Percentiles rank a stretch among this genome's conserved stretches.
phyloP scores from a whole-genome alignment of 2,888 invertebrate species.

The Limulus polyphemus region DNA sequence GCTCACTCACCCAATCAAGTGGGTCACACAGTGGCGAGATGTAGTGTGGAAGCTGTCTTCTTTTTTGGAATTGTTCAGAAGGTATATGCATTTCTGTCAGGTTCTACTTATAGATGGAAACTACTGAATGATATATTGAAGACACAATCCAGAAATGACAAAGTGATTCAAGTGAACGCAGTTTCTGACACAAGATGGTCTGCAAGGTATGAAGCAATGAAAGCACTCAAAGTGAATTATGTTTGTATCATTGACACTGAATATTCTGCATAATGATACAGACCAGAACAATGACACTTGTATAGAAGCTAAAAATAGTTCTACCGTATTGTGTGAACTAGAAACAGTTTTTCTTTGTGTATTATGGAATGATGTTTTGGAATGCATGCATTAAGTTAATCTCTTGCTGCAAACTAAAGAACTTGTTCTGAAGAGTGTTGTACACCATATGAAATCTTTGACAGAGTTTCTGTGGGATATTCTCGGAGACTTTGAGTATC shows the following conservation, averaged over 20 bases:
- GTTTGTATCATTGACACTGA: not conserved
- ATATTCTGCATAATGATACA: not conserved
- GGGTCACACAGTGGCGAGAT: conserved; percentile 3
- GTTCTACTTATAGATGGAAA: conserved; percentile 1
- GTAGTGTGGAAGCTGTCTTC: not conserved
- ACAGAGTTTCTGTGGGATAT: not conserved
- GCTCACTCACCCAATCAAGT: not conserved
- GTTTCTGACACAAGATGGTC: conserved; percentile 4
- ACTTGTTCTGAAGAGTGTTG: not conserved
- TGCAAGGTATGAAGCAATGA: conserved; percentile 3
- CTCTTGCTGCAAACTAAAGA: not conserved
- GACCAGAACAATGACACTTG: not conserved
- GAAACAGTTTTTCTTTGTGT: not conserved
- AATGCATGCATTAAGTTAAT: not conserved
- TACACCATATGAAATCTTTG: not conserved
- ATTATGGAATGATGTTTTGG: not conserved
- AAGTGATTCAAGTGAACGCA: not conserved
- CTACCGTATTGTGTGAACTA: not conserved
- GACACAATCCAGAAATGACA: not conserved
- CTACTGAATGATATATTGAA: not conserved
- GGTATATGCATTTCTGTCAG: not conserved
- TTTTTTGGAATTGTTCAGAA: not conserved
- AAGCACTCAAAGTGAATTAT: conserved; percentile 3
- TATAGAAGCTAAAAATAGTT: not conserved
- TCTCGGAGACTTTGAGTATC: too few species aligned